Evolutionary conservation across 2,797 vertebrate species (phyloP), one percentile per base, ranked within the genome.

Genomic region (Nyctibius grandis): DNA sequence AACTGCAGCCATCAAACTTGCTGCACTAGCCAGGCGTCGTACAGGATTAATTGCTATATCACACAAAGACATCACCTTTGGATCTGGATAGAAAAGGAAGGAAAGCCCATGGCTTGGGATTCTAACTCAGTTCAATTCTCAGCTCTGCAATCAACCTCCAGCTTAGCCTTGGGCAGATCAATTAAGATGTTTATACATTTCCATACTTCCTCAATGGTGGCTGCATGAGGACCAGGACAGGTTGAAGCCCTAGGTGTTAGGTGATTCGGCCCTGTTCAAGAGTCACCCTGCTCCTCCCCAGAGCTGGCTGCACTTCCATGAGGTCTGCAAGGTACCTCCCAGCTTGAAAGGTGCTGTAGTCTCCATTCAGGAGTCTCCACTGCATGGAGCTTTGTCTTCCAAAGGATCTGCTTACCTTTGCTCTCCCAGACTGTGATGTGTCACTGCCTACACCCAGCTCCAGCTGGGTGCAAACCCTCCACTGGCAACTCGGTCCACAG

Each of bases 1-100:
- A 90, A 76, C 77, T 91, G 88, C 89, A 91, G 77, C 63, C 89
- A 87, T 96, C 95, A 97, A 85, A 91, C 77, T 38, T 38, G 42
- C 85, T 31, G 93, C 38, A 36, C 77, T 48, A 81, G 83, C 89
- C 54, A 12, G 59, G 63, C 29, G 0, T 82, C 18, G 2, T 23
- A 38, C 68, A 74, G 93, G 83, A 94, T 91, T 96, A 95, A 95
- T 93, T 93, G 70, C 86, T 87, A 26, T 60, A 74, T 87, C 83
- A 76, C 85, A 67, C 36, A 57, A 47, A 88, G 80, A 45, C 59
- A 51, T 85, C 88, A 79, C 80, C 90, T 86, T 74, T 85, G 88
- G 36, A 51, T 67, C 61, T 82, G 36, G 36, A 48, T 3, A 38
- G 73, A 59, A 50, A 88, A 90, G 28, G 40, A 70, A 56, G 45